A percentile compares a stretch with the other conserved stretches of the same genome.
Evolutionary conservation across 1,140 invertebrate genomes (phyloP).

Genomic region (Heliconius eleuchia): DNA sequence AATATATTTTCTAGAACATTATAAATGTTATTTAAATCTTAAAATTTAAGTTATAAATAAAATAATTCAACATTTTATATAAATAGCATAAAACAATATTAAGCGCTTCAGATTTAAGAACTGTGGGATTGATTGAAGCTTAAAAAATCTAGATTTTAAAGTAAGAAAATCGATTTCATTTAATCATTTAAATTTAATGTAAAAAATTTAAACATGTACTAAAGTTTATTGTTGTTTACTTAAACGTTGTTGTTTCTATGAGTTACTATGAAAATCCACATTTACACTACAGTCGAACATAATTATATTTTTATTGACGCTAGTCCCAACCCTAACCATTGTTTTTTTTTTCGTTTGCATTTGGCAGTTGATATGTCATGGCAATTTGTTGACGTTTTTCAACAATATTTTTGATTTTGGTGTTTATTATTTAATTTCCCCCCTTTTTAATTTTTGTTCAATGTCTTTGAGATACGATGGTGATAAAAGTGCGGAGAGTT

Average conservation of each 20-base stretch:
- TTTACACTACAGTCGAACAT: background rate
- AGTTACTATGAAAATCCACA: background rate
- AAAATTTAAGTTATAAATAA: background rate
- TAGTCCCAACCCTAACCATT: background rate
- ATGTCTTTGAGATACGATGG: constrained; percentile 52
- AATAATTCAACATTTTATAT: background rate
- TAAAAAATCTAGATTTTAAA: too few relatives aligned
- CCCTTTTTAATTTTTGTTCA: constrained; percentile 35
- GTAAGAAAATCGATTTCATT: too few relatives aligned
- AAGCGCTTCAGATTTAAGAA: background rate
- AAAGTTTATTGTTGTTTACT: too few relatives aligned
- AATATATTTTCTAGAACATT: background rate
- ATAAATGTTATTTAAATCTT: background rate
- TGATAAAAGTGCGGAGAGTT: constrained; percentile 26
- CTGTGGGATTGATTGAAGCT: background rate
- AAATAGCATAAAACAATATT: too few relatives aligned
- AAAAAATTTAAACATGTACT: too few relatives aligned
- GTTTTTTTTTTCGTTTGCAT: background rate
- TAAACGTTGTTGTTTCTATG: too few relatives aligned
- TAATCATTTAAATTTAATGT: too few relatives aligned
- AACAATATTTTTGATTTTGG: constrained; percentile 44
- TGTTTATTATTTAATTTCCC: constrained; percentile 54
- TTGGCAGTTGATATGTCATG: constrained; percentile 28
- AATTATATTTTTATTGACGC: background rate
- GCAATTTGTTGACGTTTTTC: constrained; percentile 45